Percentiles rank a stretch among this genome's conserved stretches.
Evolutionary conservation across 2,113 vertebrate genomes (phyloP).

Genomic region (Brachyhypopomus occidentalis): DNA sequence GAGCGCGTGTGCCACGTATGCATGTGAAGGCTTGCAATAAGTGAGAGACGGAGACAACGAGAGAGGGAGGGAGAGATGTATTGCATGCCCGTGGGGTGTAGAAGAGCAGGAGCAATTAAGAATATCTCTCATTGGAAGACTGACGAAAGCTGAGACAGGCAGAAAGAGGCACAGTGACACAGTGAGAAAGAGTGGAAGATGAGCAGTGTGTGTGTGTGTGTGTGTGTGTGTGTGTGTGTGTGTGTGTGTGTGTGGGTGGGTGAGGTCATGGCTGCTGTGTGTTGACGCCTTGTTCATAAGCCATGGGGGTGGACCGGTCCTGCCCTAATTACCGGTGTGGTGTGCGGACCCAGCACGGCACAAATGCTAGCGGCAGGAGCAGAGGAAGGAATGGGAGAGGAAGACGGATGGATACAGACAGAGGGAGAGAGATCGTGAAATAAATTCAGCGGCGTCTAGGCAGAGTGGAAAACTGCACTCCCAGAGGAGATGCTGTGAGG

Average conservation of each 20-base stretch:
- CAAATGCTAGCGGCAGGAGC: background rate
- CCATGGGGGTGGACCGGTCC: constrained; percentile 35
- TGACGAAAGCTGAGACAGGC: constrained; percentile 11
- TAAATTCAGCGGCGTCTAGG: background rate
- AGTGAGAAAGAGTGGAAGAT: background rate
- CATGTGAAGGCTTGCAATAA: too few species aligned
- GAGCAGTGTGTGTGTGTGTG: constrained; percentile 27
- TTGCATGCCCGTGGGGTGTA: background rate
- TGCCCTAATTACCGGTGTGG: constrained; percentile 42
- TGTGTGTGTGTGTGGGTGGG: background rate
- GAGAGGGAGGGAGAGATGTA: too few species aligned
- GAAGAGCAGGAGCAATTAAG: background rate
- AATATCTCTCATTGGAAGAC: constrained; percentile 15
- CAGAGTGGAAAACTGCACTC: constrained; percentile 30
- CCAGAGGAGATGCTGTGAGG: constrained; percentile 25
- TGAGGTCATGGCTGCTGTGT: constrained; percentile 42
- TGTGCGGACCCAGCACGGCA: background rate
- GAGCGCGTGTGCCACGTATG: too few species aligned
- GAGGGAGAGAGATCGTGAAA: constrained; percentile 47
- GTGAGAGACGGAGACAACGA: too few species aligned
- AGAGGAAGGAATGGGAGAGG: background rate
- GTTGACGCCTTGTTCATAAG: constrained; percentile 36
- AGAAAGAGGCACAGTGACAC: background rate
- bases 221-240: background rate
- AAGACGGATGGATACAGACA: constrained; percentile 25